phyloP scores from a whole-genome alignment of 2,888 invertebrate genomes.

The Crioceris asparagi region DNA sequence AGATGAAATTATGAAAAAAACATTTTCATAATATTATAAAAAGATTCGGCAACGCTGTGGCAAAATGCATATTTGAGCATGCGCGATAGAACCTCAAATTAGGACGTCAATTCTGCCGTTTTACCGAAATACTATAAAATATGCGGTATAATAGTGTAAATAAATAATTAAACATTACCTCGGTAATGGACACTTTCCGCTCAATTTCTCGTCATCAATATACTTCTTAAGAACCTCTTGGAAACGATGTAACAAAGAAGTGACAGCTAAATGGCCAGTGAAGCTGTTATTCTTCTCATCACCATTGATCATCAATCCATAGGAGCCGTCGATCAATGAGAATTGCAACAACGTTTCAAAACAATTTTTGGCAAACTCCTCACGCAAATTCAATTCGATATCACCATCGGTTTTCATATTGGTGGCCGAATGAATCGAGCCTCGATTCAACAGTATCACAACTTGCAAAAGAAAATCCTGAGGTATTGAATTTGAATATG shows the following conservation, averaged over 20 bases:
- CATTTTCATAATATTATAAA: no score
- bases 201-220: conserved; percentile 71
- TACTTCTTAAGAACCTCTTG: conserved; percentile 86
- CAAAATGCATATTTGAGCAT: no score
- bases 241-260: conserved; percentile 84
- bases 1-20: no score
- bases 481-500: conserved; percentile 67
- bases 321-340: conserved; percentile 64
- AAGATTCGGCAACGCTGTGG: no score
- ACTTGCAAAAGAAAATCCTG: conserved; percentile 73
- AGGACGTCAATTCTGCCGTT: no score
- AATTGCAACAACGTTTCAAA: conserved; percentile 93
- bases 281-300: conserved; percentile 45
- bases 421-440: conserved; percentile 71
- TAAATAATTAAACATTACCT: conserved; percentile 42
- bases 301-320: conserved; percentile 30
- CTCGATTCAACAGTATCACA: conserved; percentile 73
- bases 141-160: no score
- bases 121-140: no score
- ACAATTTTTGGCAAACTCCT: conserved; percentile 93
- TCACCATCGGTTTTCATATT: conserved; percentile 62
- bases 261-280: conserved; percentile 72
- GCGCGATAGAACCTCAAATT: no score
- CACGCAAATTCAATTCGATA: conserved; percentile 70
- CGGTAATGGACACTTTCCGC: conserved; percentile 76